Percentiles rank a stretch among this genome's conserved stretches.
Conservation (phyloP, 2,797 vertebrate species). For the Hemibagrus guttatus region DNA sequence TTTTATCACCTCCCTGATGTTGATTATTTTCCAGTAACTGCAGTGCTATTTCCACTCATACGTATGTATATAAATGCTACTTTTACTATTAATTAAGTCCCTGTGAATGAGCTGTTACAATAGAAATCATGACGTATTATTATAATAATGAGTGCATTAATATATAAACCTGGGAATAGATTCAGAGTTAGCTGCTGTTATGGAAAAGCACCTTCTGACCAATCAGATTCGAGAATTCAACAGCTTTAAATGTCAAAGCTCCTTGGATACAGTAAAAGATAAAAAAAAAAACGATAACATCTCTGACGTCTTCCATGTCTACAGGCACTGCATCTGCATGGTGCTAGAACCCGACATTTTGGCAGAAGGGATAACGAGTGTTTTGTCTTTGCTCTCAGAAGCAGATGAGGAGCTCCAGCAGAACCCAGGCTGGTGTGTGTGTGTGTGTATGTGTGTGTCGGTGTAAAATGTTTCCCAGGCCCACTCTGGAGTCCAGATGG, state of each 20-base stretch:
- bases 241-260: slow-evolving; percentile 23
- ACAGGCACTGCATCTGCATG: background rate
- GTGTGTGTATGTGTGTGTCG: slow-evolving; percentile 3
- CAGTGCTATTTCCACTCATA: background rate
- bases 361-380: background rate
- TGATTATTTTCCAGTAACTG: background rate
- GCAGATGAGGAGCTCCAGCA: slow-evolving; percentile 3
- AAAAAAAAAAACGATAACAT: background rate
- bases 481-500: slow-evolving; percentile 42
- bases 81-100: background rate
- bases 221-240: slow-evolving; percentile 17
- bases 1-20: background rate
- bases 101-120: background rate
- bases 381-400: slow-evolving; percentile 8
- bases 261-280: slow-evolving; percentile 25
- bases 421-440: background rate
- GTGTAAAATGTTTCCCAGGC: slow-evolving; percentile 33
- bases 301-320: background rate
- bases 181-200: background rate
- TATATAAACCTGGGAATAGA: background rate
- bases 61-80: background rate
- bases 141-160: background rate
- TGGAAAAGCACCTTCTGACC: background rate
- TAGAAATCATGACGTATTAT: background rate
- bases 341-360: background rate